Percentiles rank a stretch among this genome's conserved stretches.
Conservation (phyloP, 2,797 vertebrate genomes). For the Lacerta bilineata region DNA sequence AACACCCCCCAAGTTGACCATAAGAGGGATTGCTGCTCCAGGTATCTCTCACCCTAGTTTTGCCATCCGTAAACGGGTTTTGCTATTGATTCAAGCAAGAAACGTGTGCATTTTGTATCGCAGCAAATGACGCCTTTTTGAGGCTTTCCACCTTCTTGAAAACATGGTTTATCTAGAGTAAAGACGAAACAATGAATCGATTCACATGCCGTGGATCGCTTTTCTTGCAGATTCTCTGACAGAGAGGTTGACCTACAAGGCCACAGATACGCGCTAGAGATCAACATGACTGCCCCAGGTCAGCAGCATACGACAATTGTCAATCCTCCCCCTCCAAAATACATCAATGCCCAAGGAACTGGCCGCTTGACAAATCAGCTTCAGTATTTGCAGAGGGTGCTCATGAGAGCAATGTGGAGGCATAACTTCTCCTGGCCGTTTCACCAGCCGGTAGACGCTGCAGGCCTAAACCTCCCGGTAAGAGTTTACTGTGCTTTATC, state of each 20-base stretch:
- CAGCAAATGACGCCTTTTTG: background rate
- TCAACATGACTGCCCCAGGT: conserved; percentile 84
- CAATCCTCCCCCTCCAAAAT: conserved; percentile 92
- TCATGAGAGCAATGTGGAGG: conserved; percentile 88
- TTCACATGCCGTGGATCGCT: background rate
- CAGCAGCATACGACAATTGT: conserved; percentile 70
- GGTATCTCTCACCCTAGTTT: background rate
- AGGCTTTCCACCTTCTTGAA: background rate
- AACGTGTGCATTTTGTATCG: background rate
- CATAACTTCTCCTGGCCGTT: conserved; percentile 96
- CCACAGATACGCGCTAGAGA: conserved; percentile 62
- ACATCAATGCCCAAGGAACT: conserved; percentile 82
- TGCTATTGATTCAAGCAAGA: background rate
- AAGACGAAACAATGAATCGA: background rate
- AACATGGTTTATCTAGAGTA: background rate
- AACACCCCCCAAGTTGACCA: too few species aligned
- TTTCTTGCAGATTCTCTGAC: conserved; percentile 41
- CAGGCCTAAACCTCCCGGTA: conserved; percentile 89
- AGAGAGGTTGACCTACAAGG: conserved; percentile 47
- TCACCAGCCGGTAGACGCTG: conserved; percentile 92
- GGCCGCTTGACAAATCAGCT: conserved; percentile 91
- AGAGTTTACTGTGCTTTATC: conserved; percentile 67
- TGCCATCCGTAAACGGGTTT: background rate
- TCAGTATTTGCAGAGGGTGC: conserved; percentile 90
- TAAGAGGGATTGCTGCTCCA: background rate